Evolutionary conservation across 2,797 vertebrate species (phyloP), one percentile per base, ranked within the genome.

Genomic region (Poecilia velifera): DNA sequence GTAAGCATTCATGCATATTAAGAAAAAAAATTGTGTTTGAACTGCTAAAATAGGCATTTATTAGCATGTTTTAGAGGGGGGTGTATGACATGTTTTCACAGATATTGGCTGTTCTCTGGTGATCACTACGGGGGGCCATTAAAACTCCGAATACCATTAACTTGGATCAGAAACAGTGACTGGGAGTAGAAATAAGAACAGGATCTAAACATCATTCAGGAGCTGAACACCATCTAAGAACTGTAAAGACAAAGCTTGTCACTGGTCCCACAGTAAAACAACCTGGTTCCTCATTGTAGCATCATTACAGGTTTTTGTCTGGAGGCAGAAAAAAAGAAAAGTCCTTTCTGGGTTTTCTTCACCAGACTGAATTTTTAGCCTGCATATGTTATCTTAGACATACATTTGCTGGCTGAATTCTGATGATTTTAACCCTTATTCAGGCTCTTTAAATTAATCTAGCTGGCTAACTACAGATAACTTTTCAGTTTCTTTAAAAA

Each of bases 381-480:
- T 28, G 31, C 31, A 31, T 31, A 31, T 31, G 14, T 16, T 47
- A 47, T 39, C 47, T 49, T 7, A n/a, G 22, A 57, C 57, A 6
- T 18, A 28, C 43, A 41, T 28, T 43, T 57, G 53, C 14, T n/a
- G 51, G 12, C 0, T 39, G 51, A 47, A 10, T 22, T 49, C n/a
- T 57, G 31, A 3, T 39, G 45, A 51, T 73, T 72, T 72, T 70
- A 68, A 74, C 28, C 66, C 28, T 79, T 43, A 55, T 73, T 76
- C 25, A 0, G 8, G 78, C 74, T 28, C 68, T 7, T 16, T 0
- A 13, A 57, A 72, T 71, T 31, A 4, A 41, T 8, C 0, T 18
- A 55, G 68, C 76, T 34, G 64, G 34, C 41, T 72, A 31, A 83
- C 76, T 76, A 64, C 22, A 45, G 74, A 43, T 84, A 83, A 84